Evolutionary conservation across 2,113 vertebrate genomes (phyloP).

Genomic region (Oenanthe oenanthe): DNA sequence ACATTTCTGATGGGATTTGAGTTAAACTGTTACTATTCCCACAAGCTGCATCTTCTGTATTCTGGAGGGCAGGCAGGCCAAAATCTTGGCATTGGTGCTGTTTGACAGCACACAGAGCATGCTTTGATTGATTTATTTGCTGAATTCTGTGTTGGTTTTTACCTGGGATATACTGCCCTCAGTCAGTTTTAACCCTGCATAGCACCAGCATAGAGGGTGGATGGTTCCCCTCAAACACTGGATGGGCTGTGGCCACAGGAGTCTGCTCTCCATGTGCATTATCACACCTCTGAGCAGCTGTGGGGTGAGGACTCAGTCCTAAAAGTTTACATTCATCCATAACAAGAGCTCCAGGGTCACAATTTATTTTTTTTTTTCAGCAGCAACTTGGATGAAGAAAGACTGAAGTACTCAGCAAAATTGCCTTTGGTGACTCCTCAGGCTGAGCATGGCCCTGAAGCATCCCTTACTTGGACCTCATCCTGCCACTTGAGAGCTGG

Average conservation of each 20-base stretch:
- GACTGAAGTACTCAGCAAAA: neutral
- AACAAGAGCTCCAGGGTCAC: neutral
- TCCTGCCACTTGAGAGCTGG: neutral
- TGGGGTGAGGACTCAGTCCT: accelerated
- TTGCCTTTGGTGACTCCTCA: too few species aligned
- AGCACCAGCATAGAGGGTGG: neutral
- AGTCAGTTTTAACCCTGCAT: neutral
- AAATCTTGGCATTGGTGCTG: neutral
- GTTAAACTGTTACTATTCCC: neutral
- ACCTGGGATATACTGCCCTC: neutral
- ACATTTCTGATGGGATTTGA: neutral
- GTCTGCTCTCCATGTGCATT: neutral
- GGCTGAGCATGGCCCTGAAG: neutral
- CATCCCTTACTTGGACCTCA: neutral
- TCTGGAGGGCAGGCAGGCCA: neutral
- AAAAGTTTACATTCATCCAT: neutral
- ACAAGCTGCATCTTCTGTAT: neutral
- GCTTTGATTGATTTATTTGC: conserved; percentile 32
- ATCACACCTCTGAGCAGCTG: neutral
- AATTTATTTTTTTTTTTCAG: neutral
- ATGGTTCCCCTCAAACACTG: neutral
- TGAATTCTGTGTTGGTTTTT: neutral
- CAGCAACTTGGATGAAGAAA: neutral
- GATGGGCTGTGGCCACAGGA: neutral
- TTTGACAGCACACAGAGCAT: neutral